Evolutionary conservation across 1,140 invertebrate genomes (phyloP).

Genomic region (Matsumurasca onukii): DNA sequence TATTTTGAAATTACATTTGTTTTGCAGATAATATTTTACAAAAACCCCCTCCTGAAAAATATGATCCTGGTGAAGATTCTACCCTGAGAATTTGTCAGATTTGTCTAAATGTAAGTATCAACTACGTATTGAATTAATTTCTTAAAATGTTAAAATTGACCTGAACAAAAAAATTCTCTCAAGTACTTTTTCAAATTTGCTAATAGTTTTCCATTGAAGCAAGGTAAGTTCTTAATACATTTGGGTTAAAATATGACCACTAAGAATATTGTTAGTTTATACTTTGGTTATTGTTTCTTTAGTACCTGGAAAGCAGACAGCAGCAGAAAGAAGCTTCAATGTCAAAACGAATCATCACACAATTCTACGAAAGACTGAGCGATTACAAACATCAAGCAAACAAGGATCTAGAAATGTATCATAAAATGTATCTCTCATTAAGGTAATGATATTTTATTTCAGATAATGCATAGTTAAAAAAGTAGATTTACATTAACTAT

Average conservation of each 20-base stretch:
- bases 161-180: too few species aligned
- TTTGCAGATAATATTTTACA: constrained; percentile 31
- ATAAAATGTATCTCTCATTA: constrained; percentile 76
- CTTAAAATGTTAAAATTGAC: too few species aligned
- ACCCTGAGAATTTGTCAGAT: constrained; percentile 28
- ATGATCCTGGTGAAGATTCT: constrained; percentile 8
- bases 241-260: background rate
- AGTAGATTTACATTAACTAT: too few species aligned
- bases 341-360: constrained; percentile 73
- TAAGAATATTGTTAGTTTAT: background rate
- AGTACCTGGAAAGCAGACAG: constrained; percentile 28
- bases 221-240: background rate
- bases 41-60: constrained; percentile 10
- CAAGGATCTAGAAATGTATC: constrained; percentile 76
- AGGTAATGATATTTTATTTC: constrained; percentile 54
- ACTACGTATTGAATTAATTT: too few species aligned
- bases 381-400: constrained; percentile 74
- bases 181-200: too few species aligned
- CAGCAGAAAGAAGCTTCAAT: constrained; percentile 77
- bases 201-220: too few species aligned
- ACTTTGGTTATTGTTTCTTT: constrained; percentile 33
- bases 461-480: too few species aligned
- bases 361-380: constrained; percentile 81
- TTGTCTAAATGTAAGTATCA: constrained; percentile 30
- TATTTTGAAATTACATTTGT: too few species aligned